Base-by-base conservation (phyloP, 2,113 vertebrate species). In the Sisor rabdophorus region DNA sequence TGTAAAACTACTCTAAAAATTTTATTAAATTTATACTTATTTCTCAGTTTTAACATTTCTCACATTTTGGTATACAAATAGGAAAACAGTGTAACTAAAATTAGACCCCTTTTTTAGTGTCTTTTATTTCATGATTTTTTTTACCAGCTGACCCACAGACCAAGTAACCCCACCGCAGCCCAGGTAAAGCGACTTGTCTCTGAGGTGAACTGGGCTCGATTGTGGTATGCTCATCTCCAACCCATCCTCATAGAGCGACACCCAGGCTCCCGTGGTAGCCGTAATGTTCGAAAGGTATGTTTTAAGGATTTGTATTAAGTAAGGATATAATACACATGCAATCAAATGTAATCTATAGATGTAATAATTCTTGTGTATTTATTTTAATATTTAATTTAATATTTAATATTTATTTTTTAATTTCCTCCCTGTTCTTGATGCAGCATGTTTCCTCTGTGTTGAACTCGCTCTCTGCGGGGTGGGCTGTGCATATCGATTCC, bases 401-500 rank as follows among this genome's bases (percentile, higher is more conserved):
- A 36, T 53, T 55, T 36, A 44, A 44, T 44, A 1, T 20, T 7
- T 20, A 36, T 63, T 30, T 12, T 71, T 19, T 1, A 77, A 26
- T 68, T 78, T 17, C 10, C 52, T 20, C 63, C 63, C 67, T 85
- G 60, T 78, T 26, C 70, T 48, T 40, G 61, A 26, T 22, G 19
- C 81, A 97, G 95, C 94, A 95, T 86, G 92, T 96, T 75, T 79
- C 86, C 65, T 84, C 88, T 61, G 82, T 85, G 0, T 50, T 96
- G 70, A 84, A 85, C 5, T 84, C 86, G 1, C 89, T 95, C 63
- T 81, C 88, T 0, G 92, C 94, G 0, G 89, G 86, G 67, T 97
- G 95, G 95, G 87, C 89, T 1, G 73, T 96, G 65, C 92, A 95
- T 44, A 82, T 94, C 1, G 94, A 96, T 80, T 83, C 92, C 19